Evolutionary conservation across 2,113 vertebrate genomes (phyloP), one percentile per base, ranked within the genome.

Genomic region (Gymnocephalus cernua): DNA sequence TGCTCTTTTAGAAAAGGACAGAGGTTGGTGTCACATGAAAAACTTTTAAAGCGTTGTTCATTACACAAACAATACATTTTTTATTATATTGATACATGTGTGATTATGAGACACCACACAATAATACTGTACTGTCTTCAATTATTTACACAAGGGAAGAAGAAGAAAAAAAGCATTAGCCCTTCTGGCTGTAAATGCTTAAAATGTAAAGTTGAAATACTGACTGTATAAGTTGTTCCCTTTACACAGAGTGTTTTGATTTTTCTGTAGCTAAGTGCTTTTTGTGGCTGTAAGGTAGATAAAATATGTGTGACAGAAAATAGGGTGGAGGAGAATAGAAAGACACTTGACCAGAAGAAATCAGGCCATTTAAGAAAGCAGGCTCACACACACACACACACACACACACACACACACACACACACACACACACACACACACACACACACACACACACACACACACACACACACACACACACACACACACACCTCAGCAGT

Each of bases 1-100:
- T 80, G 69, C 80, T 87, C 75, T 82, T 87, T 84, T 84, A 88
- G 74, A 92, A 92, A 93, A 91, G 58, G 48, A 91, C 68, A 84
- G 50, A 85, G 27, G 69, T 77, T 11, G 23, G 13, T 82, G 69
- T 71, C 56, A 84, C 85, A 86, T 75, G 50, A 58, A 88, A 79
- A 85, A 61, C 44, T 59, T 29, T 83, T 29, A 83, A 69, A 54
- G 77, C 32, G 7, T 91, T 84, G 80, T 83, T 92, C 82, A 75
- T 88, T 58, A 76, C 76, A 87, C 85, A 90, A 91, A 87, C 64
- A 80, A 80, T 85, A 83, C 73, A 80, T 80, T 27, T 54, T 80
- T 84, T 38, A 81, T 80, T 71, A 85, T 86, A 78, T 44, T n/a
- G 35, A 86, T 86, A 87, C 47, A 69, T 54, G 86, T 89, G 87